Conservation (phyloP, 2,113 vertebrate genomes). For the Scopus umbretta region DNA sequence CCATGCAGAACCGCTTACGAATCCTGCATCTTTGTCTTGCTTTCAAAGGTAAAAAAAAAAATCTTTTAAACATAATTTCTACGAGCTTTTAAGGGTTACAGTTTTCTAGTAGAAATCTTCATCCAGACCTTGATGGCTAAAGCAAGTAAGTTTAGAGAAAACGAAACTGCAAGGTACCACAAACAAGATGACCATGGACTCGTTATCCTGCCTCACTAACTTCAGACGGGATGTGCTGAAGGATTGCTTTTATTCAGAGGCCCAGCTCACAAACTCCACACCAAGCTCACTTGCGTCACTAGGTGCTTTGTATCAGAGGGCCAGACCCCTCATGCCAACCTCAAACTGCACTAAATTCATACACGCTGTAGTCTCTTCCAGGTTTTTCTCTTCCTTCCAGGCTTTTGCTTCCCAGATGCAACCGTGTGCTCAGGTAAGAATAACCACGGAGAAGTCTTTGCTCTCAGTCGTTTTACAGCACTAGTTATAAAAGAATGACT, state of each 20-base stretch:
- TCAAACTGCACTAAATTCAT: background rate
- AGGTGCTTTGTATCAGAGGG: background rate
- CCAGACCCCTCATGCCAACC: background rate
- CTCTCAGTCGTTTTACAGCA: background rate
- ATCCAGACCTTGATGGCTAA: background rate
- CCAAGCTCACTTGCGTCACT: background rate
- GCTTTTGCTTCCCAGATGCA: background rate
- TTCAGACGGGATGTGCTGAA: background rate
- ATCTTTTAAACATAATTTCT: background rate
- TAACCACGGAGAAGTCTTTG: background rate
- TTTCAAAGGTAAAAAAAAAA: background rate
- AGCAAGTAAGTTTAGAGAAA: background rate
- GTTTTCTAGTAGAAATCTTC: background rate
- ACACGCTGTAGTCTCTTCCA: accelerated
- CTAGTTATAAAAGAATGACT: background rate
- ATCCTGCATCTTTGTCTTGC: background rate
- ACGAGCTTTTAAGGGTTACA: background rate
- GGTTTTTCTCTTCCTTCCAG: background rate
- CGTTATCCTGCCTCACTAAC: background rate
- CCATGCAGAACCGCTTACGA: background rate
- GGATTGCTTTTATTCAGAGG: background rate
- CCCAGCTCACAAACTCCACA: background rate
- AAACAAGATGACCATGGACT: background rate
- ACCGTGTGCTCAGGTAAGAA: background rate
- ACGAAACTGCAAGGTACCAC: accelerated